Percentiles rank a stretch among this genome's conserved stretches.
Conservation (phyloP, 2,113 vertebrate species). For the Nansenia antarctica region DNA sequence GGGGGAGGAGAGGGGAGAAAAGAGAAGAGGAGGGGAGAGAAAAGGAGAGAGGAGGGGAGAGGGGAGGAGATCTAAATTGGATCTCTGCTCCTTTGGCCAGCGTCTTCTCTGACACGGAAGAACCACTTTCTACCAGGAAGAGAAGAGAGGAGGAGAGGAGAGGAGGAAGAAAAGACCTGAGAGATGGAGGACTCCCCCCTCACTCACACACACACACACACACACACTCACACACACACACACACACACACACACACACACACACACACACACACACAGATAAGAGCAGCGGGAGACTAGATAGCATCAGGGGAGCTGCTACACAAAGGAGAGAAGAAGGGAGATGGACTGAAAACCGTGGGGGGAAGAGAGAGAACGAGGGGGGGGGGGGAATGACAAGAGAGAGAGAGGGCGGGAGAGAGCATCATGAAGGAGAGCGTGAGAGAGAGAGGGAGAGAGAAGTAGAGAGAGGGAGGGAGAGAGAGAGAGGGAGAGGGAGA, state of each 20-base stretch:
- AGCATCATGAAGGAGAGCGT: too few relatives aligned
- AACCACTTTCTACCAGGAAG: too few relatives aligned
- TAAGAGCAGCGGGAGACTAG: constrained; percentile 5
- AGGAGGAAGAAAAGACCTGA: constrained; percentile 44
- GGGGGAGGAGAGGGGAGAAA: background rate
- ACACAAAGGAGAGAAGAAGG: constrained; percentile 37
- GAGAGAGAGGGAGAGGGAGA: background rate
- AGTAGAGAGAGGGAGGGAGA: too few relatives aligned
- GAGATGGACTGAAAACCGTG: background rate
- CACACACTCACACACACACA: constrained; percentile 1
- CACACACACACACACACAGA: background rate
- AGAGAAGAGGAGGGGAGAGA: background rate
- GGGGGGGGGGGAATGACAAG: background rate
- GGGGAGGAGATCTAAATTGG: constrained; percentile 71
- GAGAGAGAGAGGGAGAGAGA: too few relatives aligned
- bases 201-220: constrained; percentile 3
- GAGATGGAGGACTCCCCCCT: constrained; percentile 3
- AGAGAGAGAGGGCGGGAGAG: background rate
- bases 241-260: constrained; percentile 1
- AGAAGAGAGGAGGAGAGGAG: constrained; percentile 16
- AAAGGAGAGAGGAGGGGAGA: background rate
- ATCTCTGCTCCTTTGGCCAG: constrained; percentile 69
- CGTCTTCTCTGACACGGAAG: background rate
- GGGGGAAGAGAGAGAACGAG: constrained; percentile 9
- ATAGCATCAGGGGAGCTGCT: constrained; percentile 45